These are phyloP conservation scores for Deroplatys truncata DNA, from an alignment of 2,888 invertebrate genomes.

Conservation along the genomic window DNA sequence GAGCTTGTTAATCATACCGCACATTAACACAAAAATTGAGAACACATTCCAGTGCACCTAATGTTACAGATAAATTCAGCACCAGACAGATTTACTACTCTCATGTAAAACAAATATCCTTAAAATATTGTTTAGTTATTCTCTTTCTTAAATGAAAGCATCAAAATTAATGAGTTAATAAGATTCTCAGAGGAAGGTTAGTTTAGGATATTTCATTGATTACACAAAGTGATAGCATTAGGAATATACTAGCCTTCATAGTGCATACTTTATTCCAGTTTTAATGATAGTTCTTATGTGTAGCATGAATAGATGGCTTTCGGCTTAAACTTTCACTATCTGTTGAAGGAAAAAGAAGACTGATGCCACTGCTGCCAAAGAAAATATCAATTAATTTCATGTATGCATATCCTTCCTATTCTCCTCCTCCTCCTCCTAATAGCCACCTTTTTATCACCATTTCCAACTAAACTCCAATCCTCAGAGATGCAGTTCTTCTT, in stretches of 20 bases:
- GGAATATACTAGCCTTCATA: background rate
- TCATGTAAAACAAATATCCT: background rate
- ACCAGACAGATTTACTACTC: no score
- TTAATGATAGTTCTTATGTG: background rate
- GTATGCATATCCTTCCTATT: background rate
- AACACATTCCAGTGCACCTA: no score
- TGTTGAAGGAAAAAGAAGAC: background rate
- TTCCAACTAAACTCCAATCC: background rate
- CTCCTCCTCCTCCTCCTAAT: background rate
- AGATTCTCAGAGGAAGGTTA: background rate
- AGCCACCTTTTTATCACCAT: background rate
- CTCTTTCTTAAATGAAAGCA: background rate
- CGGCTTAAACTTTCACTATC: background rate
- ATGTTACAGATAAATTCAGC: no score
- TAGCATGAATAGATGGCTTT: background rate
- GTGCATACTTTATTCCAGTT: background rate
- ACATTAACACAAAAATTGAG: no score
- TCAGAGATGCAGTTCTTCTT: background rate
- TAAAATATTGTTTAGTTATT: background rate
- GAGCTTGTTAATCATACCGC: no score
- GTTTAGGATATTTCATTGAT: background rate
- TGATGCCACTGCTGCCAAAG: background rate
- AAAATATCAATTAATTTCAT: background rate
- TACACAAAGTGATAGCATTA: background rate
- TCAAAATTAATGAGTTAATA: background rate